phyloP scores from a whole-genome alignment of 2,888 invertebrate genomes.

The Tromatobia lineatoria region DNA sequence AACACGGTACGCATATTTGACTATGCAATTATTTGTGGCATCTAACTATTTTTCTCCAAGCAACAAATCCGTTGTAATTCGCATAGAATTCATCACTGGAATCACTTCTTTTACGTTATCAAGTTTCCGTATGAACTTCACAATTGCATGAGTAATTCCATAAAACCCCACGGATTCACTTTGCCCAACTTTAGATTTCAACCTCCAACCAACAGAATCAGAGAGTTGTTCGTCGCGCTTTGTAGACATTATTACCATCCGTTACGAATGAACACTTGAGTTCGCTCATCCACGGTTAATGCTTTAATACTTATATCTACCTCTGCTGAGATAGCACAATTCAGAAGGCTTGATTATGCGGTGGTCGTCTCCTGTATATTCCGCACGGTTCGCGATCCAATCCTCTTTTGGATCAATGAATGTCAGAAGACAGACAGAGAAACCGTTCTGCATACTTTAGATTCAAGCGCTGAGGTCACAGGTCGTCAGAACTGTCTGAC shows the following conservation, averaged over 20 bases:
- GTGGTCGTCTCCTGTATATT: background rate
- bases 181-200: background rate
- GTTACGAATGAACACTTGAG: background rate
- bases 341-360: background rate
- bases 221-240: conserved; percentile 16
- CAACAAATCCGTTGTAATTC: background rate
- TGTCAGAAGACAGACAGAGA: background rate
- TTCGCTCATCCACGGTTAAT: conserved; percentile 6
- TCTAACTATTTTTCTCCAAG: background rate
- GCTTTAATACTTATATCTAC: conserved; percentile 3
- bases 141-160: conserved; percentile 8
- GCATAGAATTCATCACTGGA: background rate
- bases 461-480: background rate
- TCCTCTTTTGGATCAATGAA: background rate
- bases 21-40: too few relatives aligned
- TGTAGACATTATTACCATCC: conserved; percentile 27
- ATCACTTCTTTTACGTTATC: background rate
- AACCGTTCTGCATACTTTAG: background rate
- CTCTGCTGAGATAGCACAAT: background rate
- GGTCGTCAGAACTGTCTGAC: too few relatives aligned
- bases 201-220: background rate
- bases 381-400: background rate
- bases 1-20: too few relatives aligned
- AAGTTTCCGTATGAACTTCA: background rate
- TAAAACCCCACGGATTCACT: conserved; percentile 9